These are phyloP conservation scores for Leucopsar rothschildi DNA, from an alignment of 2,113 vertebrate species.

Conservation along the genomic window DNA sequence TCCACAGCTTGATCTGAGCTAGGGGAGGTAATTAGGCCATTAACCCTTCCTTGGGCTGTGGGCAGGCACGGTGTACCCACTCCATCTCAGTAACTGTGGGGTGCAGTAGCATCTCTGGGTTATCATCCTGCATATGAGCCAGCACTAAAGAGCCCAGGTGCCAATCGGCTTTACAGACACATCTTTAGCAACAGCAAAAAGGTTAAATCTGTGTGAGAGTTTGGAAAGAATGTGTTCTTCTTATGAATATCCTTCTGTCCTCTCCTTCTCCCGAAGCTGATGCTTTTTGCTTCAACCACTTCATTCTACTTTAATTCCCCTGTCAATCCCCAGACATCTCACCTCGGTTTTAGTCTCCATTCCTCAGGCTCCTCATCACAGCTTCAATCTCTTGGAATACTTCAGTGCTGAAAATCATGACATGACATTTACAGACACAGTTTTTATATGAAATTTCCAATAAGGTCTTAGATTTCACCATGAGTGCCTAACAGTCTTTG, in stretches of 20 bases:
- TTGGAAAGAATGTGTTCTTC: background rate
- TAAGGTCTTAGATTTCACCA: background rate
- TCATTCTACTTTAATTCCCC: constrained; percentile 1
- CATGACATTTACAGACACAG: constrained; percentile 9
- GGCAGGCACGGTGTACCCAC: background rate
- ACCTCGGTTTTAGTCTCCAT: background rate
- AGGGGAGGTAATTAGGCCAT: background rate
- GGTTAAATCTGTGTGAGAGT: background rate
- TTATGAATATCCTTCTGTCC: background rate
- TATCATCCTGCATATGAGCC: background rate
- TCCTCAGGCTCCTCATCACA: background rate
- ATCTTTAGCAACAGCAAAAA: background rate
- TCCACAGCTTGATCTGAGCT: background rate
- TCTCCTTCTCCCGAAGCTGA: background rate
- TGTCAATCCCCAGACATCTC: background rate
- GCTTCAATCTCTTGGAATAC: background rate
- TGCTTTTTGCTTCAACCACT: background rate
- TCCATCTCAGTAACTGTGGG: background rate
- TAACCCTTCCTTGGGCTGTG: background rate
- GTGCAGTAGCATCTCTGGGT: background rate
- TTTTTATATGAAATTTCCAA: constrained; percentile 31
- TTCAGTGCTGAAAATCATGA: background rate
- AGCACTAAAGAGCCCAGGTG: background rate
- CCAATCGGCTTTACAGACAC: background rate
- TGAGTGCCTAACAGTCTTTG: background rate